These are phyloP conservation scores for Archips xylosteana DNA, from an alignment of 2,888 invertebrate species.

Conservation along the genomic window DNA sequence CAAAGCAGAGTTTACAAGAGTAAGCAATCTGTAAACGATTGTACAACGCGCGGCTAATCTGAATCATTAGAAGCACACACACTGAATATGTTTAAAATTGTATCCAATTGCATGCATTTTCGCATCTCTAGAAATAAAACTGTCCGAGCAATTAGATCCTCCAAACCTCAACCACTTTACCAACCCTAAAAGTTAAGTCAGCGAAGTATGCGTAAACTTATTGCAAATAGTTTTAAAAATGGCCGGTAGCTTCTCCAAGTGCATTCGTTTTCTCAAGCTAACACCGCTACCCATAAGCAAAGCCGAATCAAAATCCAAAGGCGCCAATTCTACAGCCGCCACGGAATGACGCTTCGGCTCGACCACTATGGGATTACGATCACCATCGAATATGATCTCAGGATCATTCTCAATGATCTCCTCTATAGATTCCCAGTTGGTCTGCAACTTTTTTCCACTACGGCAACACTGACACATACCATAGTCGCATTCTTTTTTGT, in stretches of 20 bases:
- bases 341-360: conserved; percentile 57
- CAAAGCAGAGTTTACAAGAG: too few relatives aligned
- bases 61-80: too few relatives aligned
- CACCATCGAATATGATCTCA: conserved; percentile 78
- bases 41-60: too few relatives aligned
- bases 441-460: conserved; percentile 60
- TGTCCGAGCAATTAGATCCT: not conserved
- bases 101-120: not conserved
- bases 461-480: conserved; percentile 75
- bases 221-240: conserved; percentile 64
- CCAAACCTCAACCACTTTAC: not conserved
- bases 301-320: conserved; percentile 46
- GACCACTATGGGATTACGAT: conserved; percentile 74
- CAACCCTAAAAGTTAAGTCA: conserved; percentile 46
- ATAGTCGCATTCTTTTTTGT: conserved; percentile 77
- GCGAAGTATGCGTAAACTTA: conserved; percentile 60
- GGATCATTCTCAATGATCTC: conserved; percentile 81
- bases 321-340: conserved; percentile 37
- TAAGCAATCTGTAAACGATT: too few relatives aligned
- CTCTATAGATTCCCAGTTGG: conserved; percentile 76
- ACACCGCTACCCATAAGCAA: conserved; percentile 49
- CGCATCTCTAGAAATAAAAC: conserved; percentile 21
- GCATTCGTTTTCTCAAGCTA: conserved; percentile 55
- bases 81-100: too few relatives aligned
- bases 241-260: conserved; percentile 62